These are phyloP conservation scores for Trissolcus basalis DNA, from an alignment of 1,140 invertebrate genomes.

Conservation along the genomic window DNA sequence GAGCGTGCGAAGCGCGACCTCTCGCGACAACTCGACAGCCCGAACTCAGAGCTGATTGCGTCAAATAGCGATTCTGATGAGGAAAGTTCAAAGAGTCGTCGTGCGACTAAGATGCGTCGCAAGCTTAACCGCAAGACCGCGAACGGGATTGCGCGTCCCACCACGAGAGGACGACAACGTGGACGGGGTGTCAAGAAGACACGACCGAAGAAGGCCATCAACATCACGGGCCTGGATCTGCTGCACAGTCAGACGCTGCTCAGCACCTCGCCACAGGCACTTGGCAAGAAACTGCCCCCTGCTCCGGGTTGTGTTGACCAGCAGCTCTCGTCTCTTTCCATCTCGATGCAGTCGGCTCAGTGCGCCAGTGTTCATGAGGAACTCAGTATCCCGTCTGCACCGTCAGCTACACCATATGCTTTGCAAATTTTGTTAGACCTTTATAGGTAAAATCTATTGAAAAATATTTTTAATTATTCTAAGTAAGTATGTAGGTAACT, in stretches of 20 bases:
- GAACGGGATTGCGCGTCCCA: conserved; percentile 69
- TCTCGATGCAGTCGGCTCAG: conserved; percentile 75
- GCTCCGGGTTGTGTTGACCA: conserved; percentile 93
- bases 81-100: conserved; percentile 65
- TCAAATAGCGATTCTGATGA: conserved; percentile 70
- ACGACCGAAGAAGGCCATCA: conserved; percentile 80
- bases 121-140: conserved; percentile 73
- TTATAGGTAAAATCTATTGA: conserved; percentile 74
- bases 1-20: conserved; percentile 73
- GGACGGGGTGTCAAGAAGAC: conserved; percentile 77
- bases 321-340: conserved; percentile 85
- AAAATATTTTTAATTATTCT: no score
- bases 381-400: conserved; percentile 85
- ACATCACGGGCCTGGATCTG: conserved; percentile 90
- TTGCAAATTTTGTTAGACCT: conserved; percentile 90
- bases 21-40: conserved; percentile 71
- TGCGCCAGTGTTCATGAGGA: conserved; percentile 84
- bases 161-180: conserved; percentile 71
- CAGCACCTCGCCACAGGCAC: conserved; percentile 84
- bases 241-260: conserved; percentile 93
- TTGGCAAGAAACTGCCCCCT: conserved; percentile 83
- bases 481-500: no score
- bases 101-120: conserved; percentile 71
- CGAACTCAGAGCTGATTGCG: conserved; percentile 68
- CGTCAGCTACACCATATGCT: conserved; percentile 87